Evolutionary conservation across 2,797 vertebrate species (phyloP).

Genomic region (Spinus pinus): DNA sequence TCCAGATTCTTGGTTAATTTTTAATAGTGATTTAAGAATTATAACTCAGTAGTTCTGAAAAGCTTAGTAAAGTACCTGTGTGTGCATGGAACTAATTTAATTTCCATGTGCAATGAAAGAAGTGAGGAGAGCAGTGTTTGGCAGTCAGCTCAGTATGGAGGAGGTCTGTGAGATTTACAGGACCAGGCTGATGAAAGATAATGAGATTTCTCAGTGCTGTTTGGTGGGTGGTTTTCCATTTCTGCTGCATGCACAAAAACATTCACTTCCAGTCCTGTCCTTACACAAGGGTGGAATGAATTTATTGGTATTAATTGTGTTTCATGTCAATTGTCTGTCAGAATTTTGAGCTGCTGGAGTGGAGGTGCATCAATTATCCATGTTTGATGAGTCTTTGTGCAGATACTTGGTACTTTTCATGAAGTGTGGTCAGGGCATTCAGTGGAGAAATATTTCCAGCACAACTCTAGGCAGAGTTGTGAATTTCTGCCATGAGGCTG

Average conservation of each 20-base stretch:
- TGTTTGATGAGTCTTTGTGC: not conserved
- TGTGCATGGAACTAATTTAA: not conserved
- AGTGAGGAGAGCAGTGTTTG: not conserved
- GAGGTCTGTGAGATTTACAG: not conserved
- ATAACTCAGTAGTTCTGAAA: not conserved
- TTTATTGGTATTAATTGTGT: not conserved
- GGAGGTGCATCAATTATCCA: not conserved
- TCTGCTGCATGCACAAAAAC: not conserved
- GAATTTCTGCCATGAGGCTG: not conserved
- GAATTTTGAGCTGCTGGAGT: not conserved
- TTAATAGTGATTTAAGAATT: not conserved
- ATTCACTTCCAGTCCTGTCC: not conserved
- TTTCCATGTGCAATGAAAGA: not conserved
- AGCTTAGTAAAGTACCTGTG: not conserved
- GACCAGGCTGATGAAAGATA: not conserved
- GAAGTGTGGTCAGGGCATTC: not conserved
- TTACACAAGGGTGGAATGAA: not conserved
- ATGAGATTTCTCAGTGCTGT: not conserved
- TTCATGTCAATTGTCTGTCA: not conserved
- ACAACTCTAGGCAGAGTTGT: not conserved
- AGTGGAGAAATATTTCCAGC: not conserved
- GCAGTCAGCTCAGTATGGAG: fast-evolving
- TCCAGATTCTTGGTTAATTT: not conserved
- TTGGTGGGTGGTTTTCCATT: not conserved
- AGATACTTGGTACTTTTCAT: not conserved